Base-by-base conservation (phyloP, 2,113 vertebrate genomes). In the Misgurnus mizolepis region DNA sequence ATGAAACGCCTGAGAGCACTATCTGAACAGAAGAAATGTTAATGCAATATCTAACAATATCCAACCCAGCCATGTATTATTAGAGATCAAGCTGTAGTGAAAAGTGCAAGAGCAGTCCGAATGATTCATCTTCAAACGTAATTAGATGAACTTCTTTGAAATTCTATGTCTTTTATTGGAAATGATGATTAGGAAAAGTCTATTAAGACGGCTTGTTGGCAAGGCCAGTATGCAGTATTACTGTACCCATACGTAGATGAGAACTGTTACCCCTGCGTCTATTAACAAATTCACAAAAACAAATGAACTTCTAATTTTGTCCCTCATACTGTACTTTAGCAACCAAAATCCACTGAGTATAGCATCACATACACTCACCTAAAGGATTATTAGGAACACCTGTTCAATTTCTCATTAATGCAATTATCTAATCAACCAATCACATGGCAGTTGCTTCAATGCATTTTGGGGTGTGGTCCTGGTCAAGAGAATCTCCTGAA, bases 41-140 rank as follows among this genome's bases (percentile, higher is more conserved):
- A 18, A 58, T n/a, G n/a, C 55, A 58, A 58, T 58, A n/a, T 58
- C 55, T 34, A n/a, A 75, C 58, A 64, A 64, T 43, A 74, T 61
- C 73, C 18, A 65, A 17, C 14, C 17, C 45, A 17, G 27, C 18
- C 34, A 17, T 7, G 9, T 65, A 45, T 76, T 18, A 55, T 47
- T 74, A 12, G 56, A n/a, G 22, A 47, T 9, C 10, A 50, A 50
- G 43, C 74, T 60, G n/a, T 34, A 34, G 27, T 34, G 27, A 8
- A 75, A 75, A 75, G 53, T 9, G 27, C 45, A 34, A 70, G 27
- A 55, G 2, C 17, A 76, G 40, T 45, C 41, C 49, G 62, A 76
- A 76, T 66, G 61, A 41, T 40, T 66, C 45, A 18, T n/a, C 49
- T 50, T 50, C 49, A 12, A 4, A 12, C 49, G 49, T 50, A 50